Evolutionary conservation across 2,888 invertebrate species (phyloP).

Genomic region (Rutpela maculata): DNA sequence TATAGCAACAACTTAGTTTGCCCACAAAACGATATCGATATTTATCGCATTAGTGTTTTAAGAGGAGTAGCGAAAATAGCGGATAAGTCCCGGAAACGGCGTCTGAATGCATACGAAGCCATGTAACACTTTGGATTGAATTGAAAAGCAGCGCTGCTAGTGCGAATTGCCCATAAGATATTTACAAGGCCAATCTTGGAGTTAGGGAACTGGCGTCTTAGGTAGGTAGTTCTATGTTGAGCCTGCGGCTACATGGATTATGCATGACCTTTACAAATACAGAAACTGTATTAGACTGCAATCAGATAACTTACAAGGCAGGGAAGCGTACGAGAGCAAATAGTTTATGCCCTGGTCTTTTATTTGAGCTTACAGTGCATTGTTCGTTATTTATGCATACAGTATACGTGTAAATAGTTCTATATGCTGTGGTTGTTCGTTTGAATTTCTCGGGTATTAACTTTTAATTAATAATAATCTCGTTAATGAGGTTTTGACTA

Average conservation of each 20-base stretch:
- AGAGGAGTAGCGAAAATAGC: conserved; percentile 18
- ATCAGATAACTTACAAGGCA: conserved; percentile 65
- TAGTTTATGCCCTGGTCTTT: neutral
- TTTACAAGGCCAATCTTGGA: conserved; percentile 68
- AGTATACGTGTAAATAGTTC: too few species aligned
- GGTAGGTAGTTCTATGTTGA: conserved; percentile 58
- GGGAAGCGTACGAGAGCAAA: conserved; percentile 39
- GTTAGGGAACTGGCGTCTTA: conserved; percentile 54
- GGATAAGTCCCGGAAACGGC: conserved; percentile 30
- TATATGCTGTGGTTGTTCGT: too few species aligned
- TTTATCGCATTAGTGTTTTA: conserved; percentile 36
- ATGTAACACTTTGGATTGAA: conserved; percentile 68
- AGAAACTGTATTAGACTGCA: conserved; percentile 66
- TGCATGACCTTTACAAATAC: conserved; percentile 51
- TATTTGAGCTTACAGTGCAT: neutral
- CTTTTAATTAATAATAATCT: too few species aligned
- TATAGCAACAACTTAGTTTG: neutral
- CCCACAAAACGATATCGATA: conserved; percentile 27
- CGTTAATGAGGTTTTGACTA: too few species aligned
- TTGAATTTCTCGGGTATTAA: too few species aligned
- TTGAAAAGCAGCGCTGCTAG: conserved; percentile 65
- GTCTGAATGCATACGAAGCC: conserved; percentile 46
- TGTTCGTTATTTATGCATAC: neutral
- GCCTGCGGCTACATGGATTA: conserved; percentile 61
- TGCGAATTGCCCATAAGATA: conserved; percentile 71